Base-by-base conservation (phyloP, 30 jellyfish, hydroid and myxozoan genomes). In the Turritopsis rubra region DNA sequence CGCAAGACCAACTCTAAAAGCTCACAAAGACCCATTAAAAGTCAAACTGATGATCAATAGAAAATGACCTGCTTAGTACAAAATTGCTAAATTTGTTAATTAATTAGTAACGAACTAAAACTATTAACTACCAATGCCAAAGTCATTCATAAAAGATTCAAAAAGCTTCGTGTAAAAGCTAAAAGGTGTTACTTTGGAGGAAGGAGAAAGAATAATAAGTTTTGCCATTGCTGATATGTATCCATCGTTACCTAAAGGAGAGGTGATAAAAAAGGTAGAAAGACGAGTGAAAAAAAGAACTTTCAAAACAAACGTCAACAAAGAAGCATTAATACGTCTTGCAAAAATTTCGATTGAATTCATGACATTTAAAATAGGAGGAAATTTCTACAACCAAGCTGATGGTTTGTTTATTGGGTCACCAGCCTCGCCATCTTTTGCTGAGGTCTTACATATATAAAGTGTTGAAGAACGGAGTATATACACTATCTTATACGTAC, bases 341-440 rank as follows among this genome's bases (percentile, higher is more conserved):
- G 80, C 1, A n/a, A 0, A 26, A 27, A 0, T 72, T 72, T 72
- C 1, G 26, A 72, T 72, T 72, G 0, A n/a, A n/a, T n/a, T n/a
- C n/a, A n/a, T n/a, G n/a, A n/a, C n/a, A n/a, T n/a, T n/a, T n/a
- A n/a, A n/a, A 72, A 72, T 72, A 26, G 1, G 80, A 18, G 26
- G 26, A 18, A 72, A 72, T 19, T n/a, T 19, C 25, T 72, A 18
- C 28, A 41, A 1, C 29, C 80, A 72, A 72, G 80, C 80, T 72
- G 80, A 27, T 0, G 80, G 80, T 0, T 72, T 72, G 26, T 72
- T 72, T 29, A 72, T 72, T 19, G 80, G 80, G 26, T 72, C 80
- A 18, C 80, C 80, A 0, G 1, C 80, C 30, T 72, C 80, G 21
- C 21, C 80, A 0, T n/a, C 28, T 26, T 72, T 19, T 72, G 30